Base-by-base conservation (phyloP, 2,888 invertebrate species). In the Synergus japonicus region DNA sequence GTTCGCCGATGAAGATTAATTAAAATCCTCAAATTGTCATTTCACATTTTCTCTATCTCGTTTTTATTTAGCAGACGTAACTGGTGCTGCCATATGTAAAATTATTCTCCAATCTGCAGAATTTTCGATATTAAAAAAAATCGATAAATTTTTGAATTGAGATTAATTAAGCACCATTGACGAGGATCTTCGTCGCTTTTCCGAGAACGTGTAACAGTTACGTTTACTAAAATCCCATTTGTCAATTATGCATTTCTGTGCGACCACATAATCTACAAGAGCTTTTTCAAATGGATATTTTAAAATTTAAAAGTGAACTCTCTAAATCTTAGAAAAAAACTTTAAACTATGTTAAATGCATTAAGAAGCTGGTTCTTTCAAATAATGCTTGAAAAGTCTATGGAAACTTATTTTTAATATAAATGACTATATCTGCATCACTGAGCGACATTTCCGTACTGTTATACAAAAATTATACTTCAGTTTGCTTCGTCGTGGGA, bases 221-320 rank as follows among this genome's bases (percentile, higher is more conserved):
- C 49, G 7, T 54, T 78, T 43, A 63, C 66, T 77, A 73, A 78
- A 80, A 82, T 83, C 87, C 86, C 84, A 84, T 87, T 86, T 82
- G 88, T 87, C 86, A 86, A 87, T 88, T 87, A 88, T 79, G 80
- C n/a, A 85, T 80, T 81, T 79, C 76, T 76, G 69, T 81, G 64
- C 80, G 54, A 73, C 78, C 78, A 66, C 76, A 82, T 66, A 18
- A 81, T 65, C 9, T 8, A 65, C 15, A 13, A 37, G 12, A 60
- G 5, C 54, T 13, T 63, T 67, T 44, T n/a, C 8, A 18, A 43
- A 22, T 46, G 4, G 4, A 22, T 60, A 12, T 22, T 22, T 60
- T 5, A 60, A 60, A 22, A 12, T 22, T 22, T 10, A 22, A 10
- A 22, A 60, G 12, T 10, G 8, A n/a, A 10, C 58, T 18, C 9